Base-by-base conservation (phyloP, 2,888 invertebrate genomes). In the Metopia argyrocephala region DNA sequence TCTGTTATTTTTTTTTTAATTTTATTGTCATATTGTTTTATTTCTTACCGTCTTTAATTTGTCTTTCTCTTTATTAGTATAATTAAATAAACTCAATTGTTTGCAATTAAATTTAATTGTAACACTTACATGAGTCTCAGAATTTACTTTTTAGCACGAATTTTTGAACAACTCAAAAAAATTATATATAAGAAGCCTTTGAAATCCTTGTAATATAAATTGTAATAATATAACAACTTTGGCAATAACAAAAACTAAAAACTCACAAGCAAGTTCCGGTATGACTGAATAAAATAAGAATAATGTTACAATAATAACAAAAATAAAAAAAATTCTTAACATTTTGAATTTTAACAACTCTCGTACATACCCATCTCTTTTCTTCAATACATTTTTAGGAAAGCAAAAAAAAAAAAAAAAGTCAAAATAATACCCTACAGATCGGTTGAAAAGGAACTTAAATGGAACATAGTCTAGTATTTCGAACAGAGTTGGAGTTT, bases 41-140 rank as follows among this genome's bases (percentile, higher is more conserved):
- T 56, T 57, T 57, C 9, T 31, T 31, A 6, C 20, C 20, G n/a
- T 25, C n/a, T 56, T 18, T 2, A 57, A 27, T 61, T 76, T 54
- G 62, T 69, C 69, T 56, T 23, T 46, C 45, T 25, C 7, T 18
- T 68, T 25, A 20, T 71, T 71, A 59, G 64, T 76, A 73, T 81
- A 76, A 81, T 81, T 76, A 76, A 76, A 76, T 69, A 81, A 81
- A 76, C 74, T 76, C 68, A 81, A 81, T 81, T 71, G 59, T 68
- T 76, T 78, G 78, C 81, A 83, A 81, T 83, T 83, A 83, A 81
- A 81, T 78, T 79, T 83, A 81, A 83, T 83, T 78, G 74, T 70
- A 54, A 50, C 50, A 64, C 76, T 76, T 38, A 57, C 64, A 76
- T 70, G 25, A 76, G 62, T 64, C 56, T 70, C 20, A 31, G 70